These are phyloP conservation scores for Apamea anceps DNA, from an alignment of 2,888 invertebrate species.

Conservation along the genomic window DNA sequence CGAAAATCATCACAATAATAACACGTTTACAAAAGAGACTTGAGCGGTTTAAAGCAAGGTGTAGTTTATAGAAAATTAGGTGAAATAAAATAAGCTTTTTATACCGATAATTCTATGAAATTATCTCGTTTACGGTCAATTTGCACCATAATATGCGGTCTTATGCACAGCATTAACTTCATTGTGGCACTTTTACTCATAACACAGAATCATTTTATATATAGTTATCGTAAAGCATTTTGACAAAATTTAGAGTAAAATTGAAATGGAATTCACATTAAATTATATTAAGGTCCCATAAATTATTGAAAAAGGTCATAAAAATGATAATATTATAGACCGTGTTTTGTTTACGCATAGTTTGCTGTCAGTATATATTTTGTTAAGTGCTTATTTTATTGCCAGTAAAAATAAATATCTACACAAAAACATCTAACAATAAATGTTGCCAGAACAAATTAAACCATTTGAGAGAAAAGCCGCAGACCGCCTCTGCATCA, in stretches of 20 bases:
- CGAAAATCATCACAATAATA: conserved; percentile 28
- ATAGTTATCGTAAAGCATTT: conserved; percentile 24
- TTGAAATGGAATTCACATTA: background rate
- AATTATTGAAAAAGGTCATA: conserved; percentile 23
- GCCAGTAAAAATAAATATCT: conserved; percentile 47
- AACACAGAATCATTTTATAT: conserved; percentile 29
- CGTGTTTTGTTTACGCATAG: conserved; percentile 25
- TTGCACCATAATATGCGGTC: conserved; percentile 41
- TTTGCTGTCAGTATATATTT: conserved; percentile 35
- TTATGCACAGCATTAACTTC: conserved; percentile 31
- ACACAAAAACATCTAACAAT: conserved; percentile 20
- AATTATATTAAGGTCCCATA: background rate
- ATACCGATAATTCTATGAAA: conserved; percentile 54
- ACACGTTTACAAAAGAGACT: conserved; percentile 11
- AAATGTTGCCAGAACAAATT: conserved; percentile 47
- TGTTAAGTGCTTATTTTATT: conserved; percentile 39
- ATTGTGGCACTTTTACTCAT: conserved; percentile 38
- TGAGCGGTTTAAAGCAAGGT: conserved; percentile 16
- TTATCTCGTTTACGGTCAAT: conserved; percentile 61
- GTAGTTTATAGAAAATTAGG: conserved; percentile 53
- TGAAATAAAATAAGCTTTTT: conserved; percentile 55
- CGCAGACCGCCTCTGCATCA: conserved; percentile 22
- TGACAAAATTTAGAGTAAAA: background rate
- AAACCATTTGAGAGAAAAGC: conserved; percentile 42
- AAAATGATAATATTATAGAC: conserved; percentile 11